Conservation (phyloP, 2,888 invertebrate genomes). For the Oxycera nigricornis region DNA sequence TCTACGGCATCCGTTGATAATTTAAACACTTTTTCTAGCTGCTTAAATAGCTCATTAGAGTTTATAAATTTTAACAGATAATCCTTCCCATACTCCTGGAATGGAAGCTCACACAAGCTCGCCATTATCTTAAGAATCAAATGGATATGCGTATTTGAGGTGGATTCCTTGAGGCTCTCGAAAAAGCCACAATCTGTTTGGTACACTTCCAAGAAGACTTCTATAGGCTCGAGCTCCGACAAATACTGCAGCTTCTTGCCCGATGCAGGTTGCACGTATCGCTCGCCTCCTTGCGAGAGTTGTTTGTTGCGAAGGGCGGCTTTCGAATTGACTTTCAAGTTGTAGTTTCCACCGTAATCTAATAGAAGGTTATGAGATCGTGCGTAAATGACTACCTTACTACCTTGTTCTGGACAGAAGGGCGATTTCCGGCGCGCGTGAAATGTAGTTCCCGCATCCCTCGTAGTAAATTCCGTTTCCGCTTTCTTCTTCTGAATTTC, state of each 20-base stretch:
- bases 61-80: conserved; percentile 51
- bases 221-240: conserved; percentile 44
- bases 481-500: conserved; percentile 51
- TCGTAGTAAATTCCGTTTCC: conserved; percentile 34
- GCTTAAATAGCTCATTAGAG: conserved; percentile 49
- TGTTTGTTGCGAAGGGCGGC: not conserved
- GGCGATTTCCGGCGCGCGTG: not conserved
- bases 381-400: not conserved
- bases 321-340: not conserved
- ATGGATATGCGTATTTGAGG: conserved; percentile 30
- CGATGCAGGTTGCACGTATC: conserved; percentile 42
- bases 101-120: conserved; percentile 53
- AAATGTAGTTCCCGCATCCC: not conserved
- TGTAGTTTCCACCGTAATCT: conserved; percentile 47
- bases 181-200: conserved; percentile 46
- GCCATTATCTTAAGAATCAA: conserved; percentile 56
- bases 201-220: conserved; percentile 46
- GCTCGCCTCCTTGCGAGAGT: not conserved
- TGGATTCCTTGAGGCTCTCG: conserved; percentile 37
- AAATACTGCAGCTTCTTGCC: conserved; percentile 44
- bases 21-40: conserved; percentile 42
- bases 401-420: conserved; percentile 20
- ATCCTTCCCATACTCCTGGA: conserved; percentile 53
- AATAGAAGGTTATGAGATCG: not conserved
- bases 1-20: not conserved